Evolutionary conservation across 2,888 invertebrate genomes (phyloP), one percentile per base, ranked within the genome.

Genomic region (Cloeon dipterum): DNA sequence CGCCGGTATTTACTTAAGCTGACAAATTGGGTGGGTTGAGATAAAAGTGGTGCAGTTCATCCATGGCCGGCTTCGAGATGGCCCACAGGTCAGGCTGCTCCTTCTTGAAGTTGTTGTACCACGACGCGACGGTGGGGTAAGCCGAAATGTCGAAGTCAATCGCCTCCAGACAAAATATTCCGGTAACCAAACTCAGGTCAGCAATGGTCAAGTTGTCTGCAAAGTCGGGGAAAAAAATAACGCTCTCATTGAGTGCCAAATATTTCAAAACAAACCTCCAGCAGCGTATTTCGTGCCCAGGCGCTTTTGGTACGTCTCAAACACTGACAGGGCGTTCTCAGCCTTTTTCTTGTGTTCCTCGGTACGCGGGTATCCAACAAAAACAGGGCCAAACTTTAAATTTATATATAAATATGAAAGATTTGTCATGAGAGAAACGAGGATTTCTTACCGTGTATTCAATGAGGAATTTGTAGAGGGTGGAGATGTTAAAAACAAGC

Each of bases 401-500:
- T n/a, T n/a, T n/a, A 44, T 40, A 21, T 38, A 41, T 38, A 21
- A 29, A 33, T n/a, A n/a, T n/a, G n/a, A n/a, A n/a, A n/a, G n/a
- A n/a, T n/a, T n/a, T n/a, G n/a, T n/a, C n/a, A n/a, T n/a, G 8
- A 32, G 4, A 17, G 21, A 19, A n/a, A n/a, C 5, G 18, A 32
- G 8, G 29, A 35, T 20, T 17, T 3, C 66, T 58, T 57, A 74
- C 74, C 43, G 63, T 64, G 47, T 74, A 67, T 32, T 69, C 66
- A 3, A 65, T 64, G 47, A 81, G 71, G 45, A 67, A 67, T 20
- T 68, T 65, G 52, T 79, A 79, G 52, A 75, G 79, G 35, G 74
- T 73, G 2, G 70, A 70, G 50, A 79, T 59, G 50, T 81, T 78
- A 54, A 82, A 83, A 48, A 74, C 74, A 26, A 82, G 56, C 4